Base-by-base conservation (phyloP, 2,888 invertebrate species). In the Drosophila rellima region DNA sequence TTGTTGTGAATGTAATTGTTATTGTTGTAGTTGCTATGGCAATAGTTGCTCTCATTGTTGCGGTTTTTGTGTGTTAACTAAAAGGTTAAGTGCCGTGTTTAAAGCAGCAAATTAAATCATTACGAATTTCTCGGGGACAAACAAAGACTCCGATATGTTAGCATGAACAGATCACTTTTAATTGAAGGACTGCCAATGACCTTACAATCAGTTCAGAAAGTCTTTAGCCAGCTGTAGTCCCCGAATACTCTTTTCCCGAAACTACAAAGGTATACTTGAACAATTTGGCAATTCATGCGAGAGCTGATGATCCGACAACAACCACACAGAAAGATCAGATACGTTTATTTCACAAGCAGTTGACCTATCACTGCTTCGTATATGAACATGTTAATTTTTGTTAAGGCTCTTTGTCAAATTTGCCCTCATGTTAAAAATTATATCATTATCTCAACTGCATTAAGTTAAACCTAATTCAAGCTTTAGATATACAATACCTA, bases 41-140 rank as follows among this genome's bases (percentile, higher is more conserved):
- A 69, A 57, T 70, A 65, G 70, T 70, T 75, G 74, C 82, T 77
- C 88, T 66, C 77, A 88, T 88, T 84, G 85, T 82, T 88, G 88
- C 70, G 82, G 82, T 69, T 70, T 33, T 44, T 71, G 67, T 86
- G 71, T 77, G 70, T 69, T 70, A 55, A 71, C 56, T 60, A 51
- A 80, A 75, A 78, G 86, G 83, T 78, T 86, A 82, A 84, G 80
- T 85, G 71, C 71, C 78, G 64, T 57, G 56, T 59, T 80, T 69
- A 61, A 80, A 69, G 64, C 81, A 74, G 68, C 68, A 74, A 81
- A 77, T 87, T 87, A 83, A 86, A 84, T 81, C 74, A 73, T 87
- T 75, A 74, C 66, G 55, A 70, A 61, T 63, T 55, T 60, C 31
- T 8, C 20, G 26, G 18, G 23, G 48, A 42, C 56, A 39, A 17